Percentiles rank a stretch among this genome's conserved stretches.
These are phyloP conservation scores for Percopsis omiscomaycus DNA, from an alignment of 2,797 vertebrate genomes.

Conservation along the genomic window DNA sequence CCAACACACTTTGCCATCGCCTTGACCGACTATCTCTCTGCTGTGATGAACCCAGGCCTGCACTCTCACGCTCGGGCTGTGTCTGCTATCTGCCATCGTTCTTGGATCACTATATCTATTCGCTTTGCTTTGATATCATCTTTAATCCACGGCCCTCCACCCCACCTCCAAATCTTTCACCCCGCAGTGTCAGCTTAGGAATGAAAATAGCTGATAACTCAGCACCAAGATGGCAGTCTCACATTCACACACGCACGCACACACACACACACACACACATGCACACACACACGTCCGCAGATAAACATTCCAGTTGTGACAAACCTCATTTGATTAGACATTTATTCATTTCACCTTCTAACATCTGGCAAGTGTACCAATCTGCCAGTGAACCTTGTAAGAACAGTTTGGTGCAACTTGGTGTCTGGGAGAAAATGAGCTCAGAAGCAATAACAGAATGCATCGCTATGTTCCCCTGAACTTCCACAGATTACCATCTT, in stretches of 20 bases:
- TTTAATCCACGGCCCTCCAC: conserved; percentile 68
- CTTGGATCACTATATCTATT: conserved; percentile 45
- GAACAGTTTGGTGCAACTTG: conserved; percentile 34
- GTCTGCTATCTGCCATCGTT: conserved; percentile 57
- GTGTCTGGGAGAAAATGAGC: conserved; percentile 27
- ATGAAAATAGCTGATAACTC: conserved; percentile 59
- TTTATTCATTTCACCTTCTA: conserved; percentile 4
- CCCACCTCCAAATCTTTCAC: conserved; percentile 60
- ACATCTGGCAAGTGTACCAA: conserved; percentile 31
- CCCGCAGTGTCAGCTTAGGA: conserved; percentile 47
- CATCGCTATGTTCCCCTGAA: conserved; percentile 38
- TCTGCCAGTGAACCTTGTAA: conserved; percentile 28
- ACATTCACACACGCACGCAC: conserved; percentile 21
- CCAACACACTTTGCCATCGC: conserved; percentile 24
- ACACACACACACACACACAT: background rate
- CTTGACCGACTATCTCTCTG: conserved; percentile 39
- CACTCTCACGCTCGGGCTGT: conserved; percentile 33
- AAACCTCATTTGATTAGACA: conserved; percentile 11
- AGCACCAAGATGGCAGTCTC: conserved; percentile 28
- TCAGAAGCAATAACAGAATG: conserved; percentile 30
- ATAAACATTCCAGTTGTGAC: conserved; percentile 12
- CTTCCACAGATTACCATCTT: conserved; percentile 38
- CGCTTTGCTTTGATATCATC: conserved; percentile 69
- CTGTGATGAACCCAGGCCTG: conserved; percentile 47
- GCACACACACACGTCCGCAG: background rate